Base-by-base conservation (phyloP, 2,113 vertebrate species). In the human region DNA sequence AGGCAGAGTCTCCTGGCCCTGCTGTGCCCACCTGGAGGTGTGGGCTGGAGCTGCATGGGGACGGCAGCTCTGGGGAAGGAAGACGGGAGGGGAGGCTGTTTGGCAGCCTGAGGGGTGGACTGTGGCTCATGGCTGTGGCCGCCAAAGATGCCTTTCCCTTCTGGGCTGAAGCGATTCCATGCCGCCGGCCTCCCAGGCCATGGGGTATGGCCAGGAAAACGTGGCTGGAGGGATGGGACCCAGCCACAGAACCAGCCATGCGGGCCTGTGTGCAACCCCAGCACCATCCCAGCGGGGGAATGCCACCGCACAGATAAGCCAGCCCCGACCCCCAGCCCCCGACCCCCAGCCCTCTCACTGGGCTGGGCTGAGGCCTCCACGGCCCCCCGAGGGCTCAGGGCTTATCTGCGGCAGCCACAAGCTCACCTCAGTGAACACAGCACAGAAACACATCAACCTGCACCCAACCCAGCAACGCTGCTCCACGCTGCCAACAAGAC, bases 341-440 rank as follows among this genome's bases (percentile, higher is more conserved):
- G 3, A 3, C 32, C 7, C 32, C 4, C 70, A 10, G 52, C 70
- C 8, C 23, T 8, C 3, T 57, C n/a, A 25, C n/a, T 5, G 20
- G 64, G 27, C 30, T 1, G 4, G 1, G 50, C 89, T 23, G 11
- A 81, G 61, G 66, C 52, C n/a, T 9, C 72, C 38, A 73, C 4
- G 4, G 14, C 6, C 22, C 30, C 14, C 40, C 0, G 5, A 50
- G 68, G 23, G 13, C 76, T 80, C 52, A 9, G 23, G 43, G 70
- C 6, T 11, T 18, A 30, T 5, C 40, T 35, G 8, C 13, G 8
- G 27, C 72, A 27, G 43, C 92, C 30, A 3, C 0, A 3, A 55
- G 81, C 35, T 7, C 5, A 48, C 72, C 59, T 13, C 3, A 14
- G 18, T 27, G 17, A 4, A 27, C 0, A 1, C n/a, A 4, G 7